Conservation (phyloP, 2,113 vertebrate species). For the Saccopteryx leptura region DNA sequence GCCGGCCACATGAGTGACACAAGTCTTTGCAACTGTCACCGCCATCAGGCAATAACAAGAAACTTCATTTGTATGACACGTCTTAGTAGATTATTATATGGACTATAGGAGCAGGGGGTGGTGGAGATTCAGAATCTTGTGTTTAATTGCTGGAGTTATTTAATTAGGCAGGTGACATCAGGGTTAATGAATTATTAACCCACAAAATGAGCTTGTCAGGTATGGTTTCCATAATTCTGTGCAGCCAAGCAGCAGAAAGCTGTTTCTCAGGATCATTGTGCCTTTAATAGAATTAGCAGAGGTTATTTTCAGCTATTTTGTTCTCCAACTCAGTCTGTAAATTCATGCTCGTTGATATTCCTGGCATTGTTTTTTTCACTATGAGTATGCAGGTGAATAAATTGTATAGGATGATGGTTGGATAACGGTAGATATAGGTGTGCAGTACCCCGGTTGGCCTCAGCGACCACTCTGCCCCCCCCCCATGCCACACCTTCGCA, state of each 20-base stretch:
- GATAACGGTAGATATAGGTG: rapidly evolving
- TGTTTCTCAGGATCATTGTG: neutral
- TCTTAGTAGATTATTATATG: neutral
- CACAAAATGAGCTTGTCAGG: neutral
- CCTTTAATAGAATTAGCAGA: neutral
- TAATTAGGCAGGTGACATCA: conserved; percentile 64
- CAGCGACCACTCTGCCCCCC: no score
- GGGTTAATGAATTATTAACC: conserved; percentile 71
- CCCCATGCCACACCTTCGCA: no score
- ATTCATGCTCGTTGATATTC: neutral
- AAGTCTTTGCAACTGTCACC: neutral
- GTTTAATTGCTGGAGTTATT: conserved; percentile 30
- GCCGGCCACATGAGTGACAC: neutral
- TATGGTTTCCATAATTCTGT: neutral
- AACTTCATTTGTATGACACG: neutral
- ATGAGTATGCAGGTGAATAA: no score
- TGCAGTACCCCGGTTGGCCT: neutral
- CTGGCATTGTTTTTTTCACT: neutral
- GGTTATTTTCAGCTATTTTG: neutral
- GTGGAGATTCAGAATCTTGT: neutral
- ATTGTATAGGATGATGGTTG: neutral
- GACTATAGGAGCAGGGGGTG: neutral
- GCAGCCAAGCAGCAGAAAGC: neutral
- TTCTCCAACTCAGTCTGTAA: neutral
- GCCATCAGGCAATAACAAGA: neutral